Evolutionary conservation across 2,113 vertebrate genomes (phyloP), one percentile per base, ranked within the genome.

Genomic region (Ochotona curzoniae): DNA sequence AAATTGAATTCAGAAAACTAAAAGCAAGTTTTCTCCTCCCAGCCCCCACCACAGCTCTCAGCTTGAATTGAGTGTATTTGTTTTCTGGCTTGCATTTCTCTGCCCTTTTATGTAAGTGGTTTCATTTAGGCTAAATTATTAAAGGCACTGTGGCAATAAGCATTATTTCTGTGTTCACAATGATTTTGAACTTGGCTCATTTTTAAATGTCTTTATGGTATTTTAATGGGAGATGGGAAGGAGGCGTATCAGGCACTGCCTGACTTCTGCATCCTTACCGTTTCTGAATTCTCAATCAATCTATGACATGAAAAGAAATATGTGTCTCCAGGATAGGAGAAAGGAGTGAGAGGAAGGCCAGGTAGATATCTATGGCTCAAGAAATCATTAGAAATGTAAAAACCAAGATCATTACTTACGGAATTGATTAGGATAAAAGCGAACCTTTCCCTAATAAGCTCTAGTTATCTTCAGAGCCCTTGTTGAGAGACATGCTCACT

Each of bases 201-300:
- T 88, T 93, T 38, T 75, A 71, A 76, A 73, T 49, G 44, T 86
- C 66, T 79, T 51, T 25, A 11, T 61, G 74, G 74, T 70, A 92
- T 95, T 73, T 86, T 74, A 86, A 69, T 66, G 70, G 30, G 38
- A 26, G 32, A 26, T 35, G 69, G 23, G 8, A 38, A 47, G 69
- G 28, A 88, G 32, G 21, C 0, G 5, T 76, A 25, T n/a, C 73
- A 78, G 91, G 86, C n/a, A 44, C 82, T 9, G 26, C 57, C 89
- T 93, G 83, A 25, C 63, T 69, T 47, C 51, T 35, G 57, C 26
- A 15, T 25, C n/a, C 32, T 87, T 14, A 60, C 26, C 32, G 5
- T 44, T 79, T 80, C 49, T 63, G 44, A 89, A 35, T 75, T 83
- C 35, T 73, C 30, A 23, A 35, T 54, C 67, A 8, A 32, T 79